Evolutionary conservation across 1,140 invertebrate species (phyloP).

Genomic region (Gryllus bimaculatus): DNA sequence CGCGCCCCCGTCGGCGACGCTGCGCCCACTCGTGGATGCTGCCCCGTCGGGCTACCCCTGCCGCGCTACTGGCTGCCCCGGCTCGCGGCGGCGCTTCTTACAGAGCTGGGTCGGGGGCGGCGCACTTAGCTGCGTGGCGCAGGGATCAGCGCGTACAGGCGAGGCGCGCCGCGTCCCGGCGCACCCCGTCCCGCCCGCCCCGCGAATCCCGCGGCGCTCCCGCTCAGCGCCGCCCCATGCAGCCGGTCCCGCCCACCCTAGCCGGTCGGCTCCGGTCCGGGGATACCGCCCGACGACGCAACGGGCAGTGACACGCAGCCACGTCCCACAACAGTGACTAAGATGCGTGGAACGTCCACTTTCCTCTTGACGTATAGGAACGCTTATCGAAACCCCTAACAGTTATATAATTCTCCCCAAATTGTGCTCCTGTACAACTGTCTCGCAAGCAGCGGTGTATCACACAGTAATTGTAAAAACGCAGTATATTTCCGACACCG

Average conservation of each 20-base stretch:
- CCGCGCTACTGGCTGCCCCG: constrained; percentile 20
- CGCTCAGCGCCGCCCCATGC: no score
- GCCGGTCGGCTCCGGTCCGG: no score
- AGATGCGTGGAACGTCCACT: background rate
- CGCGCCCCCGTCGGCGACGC: background rate
- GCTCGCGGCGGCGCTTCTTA: constrained; percentile 19
- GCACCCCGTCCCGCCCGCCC: no score
- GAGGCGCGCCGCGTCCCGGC: no score
- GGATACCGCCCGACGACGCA: no score
- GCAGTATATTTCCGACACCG: no score
- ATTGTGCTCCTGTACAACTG: background rate
- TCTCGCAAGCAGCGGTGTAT: no score
- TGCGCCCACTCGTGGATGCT: background rate
- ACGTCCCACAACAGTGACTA: background rate
- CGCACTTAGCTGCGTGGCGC: no score
- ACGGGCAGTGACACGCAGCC: no score
- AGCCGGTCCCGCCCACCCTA: background rate
- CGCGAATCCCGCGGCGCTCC: background rate
- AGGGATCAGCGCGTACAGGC: no score
- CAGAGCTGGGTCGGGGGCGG: constrained; percentile 16
- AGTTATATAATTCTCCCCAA: background rate
- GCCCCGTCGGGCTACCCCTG: constrained; percentile 10
- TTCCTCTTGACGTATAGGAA: background rate
- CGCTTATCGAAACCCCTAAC: background rate
- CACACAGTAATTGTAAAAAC: no score